phyloP scores from a whole-genome alignment of 2,113 vertebrate species.

The Cranoglanis bouderius region DNA sequence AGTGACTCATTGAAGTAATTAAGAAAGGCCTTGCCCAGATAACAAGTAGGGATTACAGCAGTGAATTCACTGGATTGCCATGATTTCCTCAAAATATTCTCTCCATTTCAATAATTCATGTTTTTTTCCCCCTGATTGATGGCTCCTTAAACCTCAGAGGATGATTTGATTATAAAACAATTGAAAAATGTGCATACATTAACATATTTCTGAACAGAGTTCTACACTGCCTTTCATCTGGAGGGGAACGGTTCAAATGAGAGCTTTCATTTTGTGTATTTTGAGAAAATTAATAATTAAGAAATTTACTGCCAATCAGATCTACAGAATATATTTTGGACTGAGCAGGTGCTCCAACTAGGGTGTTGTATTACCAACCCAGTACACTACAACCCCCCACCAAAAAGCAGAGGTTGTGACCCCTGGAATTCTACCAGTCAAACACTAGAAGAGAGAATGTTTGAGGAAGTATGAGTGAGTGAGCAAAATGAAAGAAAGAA shows the following conservation, averaged over 20 bases:
- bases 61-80: neutral
- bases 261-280: neutral
- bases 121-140: slow-evolving; percentile 17
- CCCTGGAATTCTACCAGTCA: neutral
- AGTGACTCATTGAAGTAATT: neutral
- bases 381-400: neutral
- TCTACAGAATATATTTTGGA: neutral
- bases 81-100: slow-evolving; percentile 5
- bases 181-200: slow-evolving; percentile 53
- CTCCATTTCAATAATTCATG: slow-evolving; percentile 35
- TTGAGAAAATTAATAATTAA: neutral
- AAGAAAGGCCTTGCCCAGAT: neutral
- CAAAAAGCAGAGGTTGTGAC: neutral
- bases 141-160: slow-evolving; percentile 35
- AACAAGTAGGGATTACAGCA: neutral
- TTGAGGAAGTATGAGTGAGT: neutral
- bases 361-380: neutral
- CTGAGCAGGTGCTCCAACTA: neutral
- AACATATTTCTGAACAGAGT: slow-evolving; percentile 23
- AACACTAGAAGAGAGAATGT: neutral
- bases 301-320: neutral
- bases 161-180: slow-evolving; percentile 35
- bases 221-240: neutral
- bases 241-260: neutral
- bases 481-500: neutral